Base-by-base conservation (phyloP, 1,140 invertebrate genomes). In the Camponotus pennsylvanicus region DNA sequence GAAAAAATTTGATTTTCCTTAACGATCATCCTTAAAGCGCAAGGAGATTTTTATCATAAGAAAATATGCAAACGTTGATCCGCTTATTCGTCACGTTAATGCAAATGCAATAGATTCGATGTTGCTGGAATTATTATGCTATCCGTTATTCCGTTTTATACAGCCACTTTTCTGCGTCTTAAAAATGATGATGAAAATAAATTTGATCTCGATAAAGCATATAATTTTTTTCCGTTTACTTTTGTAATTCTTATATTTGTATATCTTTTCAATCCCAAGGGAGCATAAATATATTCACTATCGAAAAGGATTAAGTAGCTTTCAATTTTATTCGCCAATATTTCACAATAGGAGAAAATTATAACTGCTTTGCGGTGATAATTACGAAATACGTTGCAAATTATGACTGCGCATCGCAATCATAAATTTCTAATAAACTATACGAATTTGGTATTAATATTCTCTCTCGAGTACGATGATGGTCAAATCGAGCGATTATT, bases 391-490 rank as follows among this genome's bases (percentile, higher is more conserved):
- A 83, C 4, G 37, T n/a, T 27, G 55, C 40, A 61, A 75, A 83
- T 83, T 83, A 57, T 61, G 69, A 61, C 42, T 63, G 79, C 32
- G 79, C 32, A 9, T 49, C n/a, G 6, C n/a, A 49, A n/a, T 61
- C 79, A 49, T 83, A 83, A 83, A 83, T 83, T 75, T 37, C 79
- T 83, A 75, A 83, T 83, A 83, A 83, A 83, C 79, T 27, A 83
- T 63, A 83, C 55, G n/a, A 75, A 63, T 83, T 83, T 63, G 55
- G 40, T 83, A 75, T 75, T 83, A 75, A 83, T 75, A 83, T 63
- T 75, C 69, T 83, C 79, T 82, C 69, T 49, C 40, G 55, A 83
- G 79, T 63, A 63, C 69, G 55, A 73, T 63, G 69, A 75, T 82
- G 66, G 9, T 71, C 37, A 18, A 82, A 61, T 59, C 32, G 55